These are phyloP conservation scores for Nomada fucata DNA, from an alignment of 2,888 invertebrate genomes.

Conservation along the genomic window DNA sequence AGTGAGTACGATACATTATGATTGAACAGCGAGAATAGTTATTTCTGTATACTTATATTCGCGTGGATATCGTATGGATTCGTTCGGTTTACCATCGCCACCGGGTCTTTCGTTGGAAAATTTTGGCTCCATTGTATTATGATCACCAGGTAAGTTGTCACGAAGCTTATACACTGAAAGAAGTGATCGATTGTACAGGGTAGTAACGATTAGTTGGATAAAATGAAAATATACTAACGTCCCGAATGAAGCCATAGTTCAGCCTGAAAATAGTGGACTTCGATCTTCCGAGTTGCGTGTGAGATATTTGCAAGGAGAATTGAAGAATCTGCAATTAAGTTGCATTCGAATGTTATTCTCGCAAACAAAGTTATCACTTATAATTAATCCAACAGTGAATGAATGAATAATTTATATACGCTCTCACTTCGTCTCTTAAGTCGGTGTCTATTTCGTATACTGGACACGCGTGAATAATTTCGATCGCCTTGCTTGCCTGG, in stretches of 20 bases:
- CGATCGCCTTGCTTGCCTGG: conserved; percentile 35
- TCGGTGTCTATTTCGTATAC: neutral
- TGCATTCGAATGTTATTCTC: neutral
- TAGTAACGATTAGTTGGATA: neutral
- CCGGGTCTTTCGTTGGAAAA: fast-evolving
- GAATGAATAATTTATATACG: neutral
- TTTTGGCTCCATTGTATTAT: conserved; percentile 28
- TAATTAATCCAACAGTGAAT: no score
- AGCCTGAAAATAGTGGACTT: conserved; percentile 30
- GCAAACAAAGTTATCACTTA: neutral
- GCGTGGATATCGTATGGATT: neutral
- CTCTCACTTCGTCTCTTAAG: conserved; percentile 50
- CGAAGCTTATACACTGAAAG: conserved; percentile 39
- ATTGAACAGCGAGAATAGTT: no score
- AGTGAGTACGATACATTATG: no score
- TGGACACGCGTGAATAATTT: conserved; percentile 33
- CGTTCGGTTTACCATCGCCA: neutral
- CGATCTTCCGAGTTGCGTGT: neutral
- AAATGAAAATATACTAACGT: conserved; percentile 30
- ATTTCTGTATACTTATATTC: neutral
- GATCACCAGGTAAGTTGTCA: conserved; percentile 50
- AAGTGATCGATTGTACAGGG: no score
- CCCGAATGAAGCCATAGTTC: conserved; percentile 21
- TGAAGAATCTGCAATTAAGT: neutral
- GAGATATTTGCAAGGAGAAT: conserved; percentile 56